Conservation (phyloP, 2,888 invertebrate genomes). For the Unio delphinus region DNA sequence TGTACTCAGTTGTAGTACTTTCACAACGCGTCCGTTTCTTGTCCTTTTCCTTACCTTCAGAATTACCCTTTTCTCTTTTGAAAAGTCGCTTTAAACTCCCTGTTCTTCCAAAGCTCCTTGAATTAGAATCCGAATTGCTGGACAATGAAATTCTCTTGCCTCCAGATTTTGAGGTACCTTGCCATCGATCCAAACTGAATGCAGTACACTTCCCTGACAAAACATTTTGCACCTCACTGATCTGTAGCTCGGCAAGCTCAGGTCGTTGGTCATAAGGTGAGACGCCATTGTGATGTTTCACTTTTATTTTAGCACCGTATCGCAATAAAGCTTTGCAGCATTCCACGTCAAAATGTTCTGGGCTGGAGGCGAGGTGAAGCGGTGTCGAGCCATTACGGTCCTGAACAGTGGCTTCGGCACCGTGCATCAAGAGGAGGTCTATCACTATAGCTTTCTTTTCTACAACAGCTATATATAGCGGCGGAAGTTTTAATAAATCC, state of each 20-base stretch:
- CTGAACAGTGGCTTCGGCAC: conserved; percentile 74
- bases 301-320: conserved; percentile 73
- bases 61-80: conserved; percentile 9
- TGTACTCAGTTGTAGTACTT: conserved; percentile 6
- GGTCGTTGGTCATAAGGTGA: conserved; percentile 75
- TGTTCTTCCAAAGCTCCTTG: conserved; percentile 32
- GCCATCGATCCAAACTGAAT: conserved; percentile 25
- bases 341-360: conserved; percentile 75
- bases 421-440: conserved; percentile 75
- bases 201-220: conserved; percentile 35
- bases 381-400: conserved; percentile 76
- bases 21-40: conserved; percentile 22
- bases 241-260: conserved; percentile 73
- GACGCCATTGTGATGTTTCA: conserved; percentile 73
- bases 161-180: conserved; percentile 18
- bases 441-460: conserved; percentile 75
- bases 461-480: conserved; percentile 76
- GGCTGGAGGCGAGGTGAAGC: conserved; percentile 75
- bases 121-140: conserved; percentile 27
- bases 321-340: conserved; percentile 74
- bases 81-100: conserved; percentile 33
- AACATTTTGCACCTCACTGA: conserved; percentile 73
- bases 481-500: conserved; percentile 75
- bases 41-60: conserved; percentile 29
- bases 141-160: conserved; percentile 29